Base-by-base conservation (phyloP, 2,113 vertebrate species). In the Cepphus grylle region DNA sequence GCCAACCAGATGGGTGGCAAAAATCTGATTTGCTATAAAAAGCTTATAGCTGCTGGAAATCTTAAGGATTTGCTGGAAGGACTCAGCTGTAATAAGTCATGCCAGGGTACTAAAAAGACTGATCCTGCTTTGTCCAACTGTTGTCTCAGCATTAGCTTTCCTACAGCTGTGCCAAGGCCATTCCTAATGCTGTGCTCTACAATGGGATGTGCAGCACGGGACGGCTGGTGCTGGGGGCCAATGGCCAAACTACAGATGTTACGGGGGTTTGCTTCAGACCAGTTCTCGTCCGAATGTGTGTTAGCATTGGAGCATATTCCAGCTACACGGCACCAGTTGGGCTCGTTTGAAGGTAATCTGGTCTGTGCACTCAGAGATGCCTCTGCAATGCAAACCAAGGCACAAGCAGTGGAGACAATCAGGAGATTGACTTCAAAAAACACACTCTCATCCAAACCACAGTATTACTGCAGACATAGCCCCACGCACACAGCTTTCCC, bases 21-120 rank as follows among this genome's bases (percentile, higher is more conserved):
- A 96, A 88, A 96, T 93, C 88, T 95, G 95, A 96, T 96, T 93
- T 96, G 79, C 63, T 86, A 45, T 94, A 95, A 96, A 93, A 97
- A 81, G 82, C 76, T 96, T 90, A 88, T 34, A 92, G 88, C 67
- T 93, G 88, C 71, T 90, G 92, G 92, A 94, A 96, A 88, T 82
- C 93, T 96, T 86, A 49, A 81, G 96, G 95, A 94, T 95, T 96
- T 96, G n/a, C 82, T 96, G 82, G 85, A 80, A 94, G 62, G 87
- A 88, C 43, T 91, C 71, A 53, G 78, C 78, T 79, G 58, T 65
- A 93, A 84, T 69, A 94, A 96, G 70, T 95, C 90, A 77, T 45
- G 40, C 62, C 94, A 90, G 34, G 62, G 43, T 15, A 15, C 53
- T 91, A 36, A 80, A 86, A 67, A 90, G 36, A 21, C 26, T 66